Base-by-base conservation (phyloP, 2,888 invertebrate species). In the Diarsia brunnea region DNA sequence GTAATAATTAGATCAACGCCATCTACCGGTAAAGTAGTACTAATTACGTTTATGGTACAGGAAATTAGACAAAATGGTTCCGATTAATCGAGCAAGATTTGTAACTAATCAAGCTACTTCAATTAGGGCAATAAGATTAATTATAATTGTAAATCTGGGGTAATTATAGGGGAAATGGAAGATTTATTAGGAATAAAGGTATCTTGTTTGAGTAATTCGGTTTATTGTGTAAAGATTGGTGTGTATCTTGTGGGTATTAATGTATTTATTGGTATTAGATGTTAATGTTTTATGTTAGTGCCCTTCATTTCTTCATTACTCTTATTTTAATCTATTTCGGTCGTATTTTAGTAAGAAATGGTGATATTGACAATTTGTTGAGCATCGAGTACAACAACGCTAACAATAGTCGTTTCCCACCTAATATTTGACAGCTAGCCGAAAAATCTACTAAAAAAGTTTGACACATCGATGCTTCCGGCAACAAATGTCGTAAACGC, bases 1-100 rank as follows among this genome's bases (percentile, higher is more conserved):
- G 16, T 38, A 21, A 49, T 65, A 83, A 83, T 60, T 21, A 47
- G 7, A 73, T 58, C 61, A 77, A 43, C 81, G 88, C 82, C 84
- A 88, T 82, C 82, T 84, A 78, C 79, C 79, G 73, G 72, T 80
- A 69, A 58, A 68, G 16, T 70, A 69, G 66, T 38, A 72, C 65
- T 61, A 78, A 87, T 82, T 78, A 79, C 61, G 27, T 80, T 70
- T 45, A 79, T 51, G 8, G 61, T 24, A 70, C 78, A 75, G 78
- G 81, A 82, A 84, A 88, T 88, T 79, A 70, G 69, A 84, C 82
- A 81, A 82, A 78, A 81, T 66, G 72, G 60, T 51, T 78, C 58
- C 19, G 70, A 84, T 78, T 8, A 69, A 69, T 49, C 58, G 53
- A 51, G 27, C 43, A 7, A 70, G 83, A 85, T 85, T 75, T 82